Base-by-base conservation (phyloP, 2,797 vertebrate genomes). In the Scomberomorus guttatus region DNA sequence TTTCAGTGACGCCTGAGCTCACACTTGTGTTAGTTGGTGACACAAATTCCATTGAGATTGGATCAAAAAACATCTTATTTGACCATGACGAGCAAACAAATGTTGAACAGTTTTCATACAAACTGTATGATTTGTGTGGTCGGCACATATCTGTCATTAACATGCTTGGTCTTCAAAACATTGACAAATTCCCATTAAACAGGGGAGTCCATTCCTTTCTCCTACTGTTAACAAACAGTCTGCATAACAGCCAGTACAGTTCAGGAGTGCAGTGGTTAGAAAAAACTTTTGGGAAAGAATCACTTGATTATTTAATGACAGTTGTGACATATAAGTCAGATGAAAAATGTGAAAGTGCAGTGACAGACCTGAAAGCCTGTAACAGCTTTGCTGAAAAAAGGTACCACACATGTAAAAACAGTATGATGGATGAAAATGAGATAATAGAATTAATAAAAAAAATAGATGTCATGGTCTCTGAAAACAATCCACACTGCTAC, bases 161-260 rank as follows among this genome's bases (percentile, higher is more conserved):
- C 70, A 70, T 83, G 67, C 79, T 84, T 5, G 76, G 57, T 15
- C 46, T 42, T 13, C 76, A 58, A 55, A 63, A 72, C 2, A 29
- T 11, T 59, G 69, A 52, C 1, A 13, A 37, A 29, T 27, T 81
- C 32, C 75, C 69, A 15, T 29, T 27, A 48, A 5, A 62, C 65
- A 48, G 81, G 0, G 73, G 61, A 29, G 64, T 90, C 34, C 81
- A 92, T 1, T 89, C 80, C 57, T 84, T 95, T 75, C 42, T 94
- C 69, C 62, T 95, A 27, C 89, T 94, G 17, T 32, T 88, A 13
- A 83, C 86, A 60, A 51, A 90, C 76, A 84, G 81, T 8, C 76
- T 52, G 44, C 85, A 89, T 52, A 68, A 42, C 0, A 56, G 44
- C n/a, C 77, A 82, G 22, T 91, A 93, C 20, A 24, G 0, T 0